Evolutionary conservation across 2,888 invertebrate genomes (phyloP).

Genomic region (Pyrrhia umbra): DNA sequence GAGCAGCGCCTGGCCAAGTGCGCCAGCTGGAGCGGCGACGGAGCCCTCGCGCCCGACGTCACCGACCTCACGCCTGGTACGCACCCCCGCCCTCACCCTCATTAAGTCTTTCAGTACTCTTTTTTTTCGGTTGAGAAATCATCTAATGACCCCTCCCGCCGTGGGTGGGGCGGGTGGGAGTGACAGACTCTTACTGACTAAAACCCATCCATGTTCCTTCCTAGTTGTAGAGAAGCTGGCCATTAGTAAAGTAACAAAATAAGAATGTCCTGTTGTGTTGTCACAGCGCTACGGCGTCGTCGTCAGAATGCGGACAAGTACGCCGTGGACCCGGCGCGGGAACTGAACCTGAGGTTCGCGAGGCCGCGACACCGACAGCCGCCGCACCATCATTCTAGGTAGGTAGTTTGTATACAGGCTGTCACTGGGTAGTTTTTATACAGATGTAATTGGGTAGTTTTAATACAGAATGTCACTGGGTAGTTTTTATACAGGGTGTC

Average conservation of each 20-base stretch:
- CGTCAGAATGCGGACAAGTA: slow-evolving; percentile 95
- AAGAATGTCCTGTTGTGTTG: not conserved
- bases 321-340: slow-evolving; percentile 94
- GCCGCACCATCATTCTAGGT: slow-evolving; percentile 78
- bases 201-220: too few relatives aligned
- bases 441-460: too few relatives aligned
- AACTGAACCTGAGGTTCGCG: slow-evolving; percentile 95
- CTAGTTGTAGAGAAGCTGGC: too few relatives aligned
- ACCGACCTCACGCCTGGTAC: slow-evolving; percentile 90
- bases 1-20: slow-evolving; percentile 91
- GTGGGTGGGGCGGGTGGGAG: too few relatives aligned
- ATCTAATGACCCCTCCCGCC: not conserved
- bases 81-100: slow-evolving; percentile 7
- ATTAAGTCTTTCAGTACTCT: too few relatives aligned
- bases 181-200: too few relatives aligned
- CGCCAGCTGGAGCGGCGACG: slow-evolving; percentile 92
- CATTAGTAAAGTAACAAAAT: slow-evolving; percentile 9
- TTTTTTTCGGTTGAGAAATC: too few relatives aligned
- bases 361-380: slow-evolving; percentile 91
- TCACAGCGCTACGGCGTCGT: slow-evolving; percentile 91
- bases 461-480: too few relatives aligned
- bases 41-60: slow-evolving; percentile 73
- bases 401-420: not conserved
- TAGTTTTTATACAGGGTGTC: not conserved
- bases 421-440: too few relatives aligned